Evolutionary conservation across 2,113 vertebrate genomes (phyloP).

Genomic region (Lanius collurio): DNA sequence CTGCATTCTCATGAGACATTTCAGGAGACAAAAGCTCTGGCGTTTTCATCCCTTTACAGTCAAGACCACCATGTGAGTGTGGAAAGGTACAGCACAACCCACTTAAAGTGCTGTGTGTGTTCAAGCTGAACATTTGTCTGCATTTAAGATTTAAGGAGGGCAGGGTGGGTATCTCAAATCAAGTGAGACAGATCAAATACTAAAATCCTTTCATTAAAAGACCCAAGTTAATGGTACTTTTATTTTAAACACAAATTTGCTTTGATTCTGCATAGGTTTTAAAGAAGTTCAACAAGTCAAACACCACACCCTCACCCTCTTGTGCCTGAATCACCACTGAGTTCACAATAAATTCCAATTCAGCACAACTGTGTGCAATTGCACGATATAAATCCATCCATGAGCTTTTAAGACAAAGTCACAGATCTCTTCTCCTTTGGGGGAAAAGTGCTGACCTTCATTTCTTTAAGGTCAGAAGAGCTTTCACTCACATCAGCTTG

Average conservation of each 20-base stretch:
- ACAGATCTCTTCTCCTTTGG: neutral
- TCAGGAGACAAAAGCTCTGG: neutral
- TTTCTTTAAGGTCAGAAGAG: neutral
- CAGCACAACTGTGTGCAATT: neutral
- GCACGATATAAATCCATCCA: neutral
- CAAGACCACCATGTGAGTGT: no score
- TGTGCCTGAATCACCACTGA: neutral
- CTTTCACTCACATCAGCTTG: neutral
- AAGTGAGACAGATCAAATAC: neutral
- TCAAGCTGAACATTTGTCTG: neutral
- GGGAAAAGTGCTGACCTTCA: neutral
- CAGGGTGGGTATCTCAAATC: neutral
- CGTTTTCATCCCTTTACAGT: neutral
- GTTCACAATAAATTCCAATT: neutral
- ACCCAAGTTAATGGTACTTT: neutral
- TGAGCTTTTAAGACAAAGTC: neutral
- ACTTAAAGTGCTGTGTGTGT: accelerated
- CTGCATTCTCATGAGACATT: neutral
- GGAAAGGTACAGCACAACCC: neutral
- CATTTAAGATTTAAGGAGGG: neutral
- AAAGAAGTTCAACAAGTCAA: neutral
- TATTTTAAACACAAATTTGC: neutral
- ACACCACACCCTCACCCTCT: no score
- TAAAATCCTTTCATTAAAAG: neutral
- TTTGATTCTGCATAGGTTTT: neutral